Base-by-base conservation (phyloP, 2,888 invertebrate species). In the Gastrophysa polygoni region DNA sequence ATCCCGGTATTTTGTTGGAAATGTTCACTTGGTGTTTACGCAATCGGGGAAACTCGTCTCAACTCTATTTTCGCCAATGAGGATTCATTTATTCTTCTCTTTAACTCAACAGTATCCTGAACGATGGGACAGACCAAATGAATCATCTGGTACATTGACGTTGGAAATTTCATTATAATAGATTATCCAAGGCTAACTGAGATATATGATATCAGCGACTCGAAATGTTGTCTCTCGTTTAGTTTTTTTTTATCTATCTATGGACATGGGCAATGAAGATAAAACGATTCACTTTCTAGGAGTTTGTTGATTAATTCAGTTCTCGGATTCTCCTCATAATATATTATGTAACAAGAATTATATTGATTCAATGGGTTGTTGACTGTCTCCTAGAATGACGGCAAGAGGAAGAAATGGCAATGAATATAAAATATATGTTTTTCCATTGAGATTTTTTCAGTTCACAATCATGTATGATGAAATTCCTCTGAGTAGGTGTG, bases 191-290 rank as follows among this genome's bases (percentile, higher is more conserved):
- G 50, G 51, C 63, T 71, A 73, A 73, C 71, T 73, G 73, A 70
- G 70, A 73, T 71, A 69, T 71, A 73, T 70, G 71, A 68, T 70
- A 62, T 68, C 63, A 56, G 68, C 63, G 65, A 68, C 64, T 69
- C 14, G 64, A 66, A 64, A 66, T 69, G 66, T 66, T 43, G 51
- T 49, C 28, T 66, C 62, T 63, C 50, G 46, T 51, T 48, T n/a
- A 52, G 52, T 52, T 50, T 29, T 17, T 50, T 16, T 7, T 17
- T n/a, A n/a, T n/a, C n/a, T n/a, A n/a, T n/a, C n/a, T n/a, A n/a
- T n/a, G n/a, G n/a, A n/a, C n/a, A n/a, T n/a, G 16, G n/a, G 16
- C 50, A 50, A 50, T 50, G 28, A 50, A 50, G 29, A 50, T 29
- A 50, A 50, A 50, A n/a, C n/a, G n/a, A n/a, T n/a, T 32, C 11